Evolutionary conservation across 2,888 invertebrate species (phyloP), one percentile per base, ranked within the genome.

Genomic region (Pteria penguin): DNA sequence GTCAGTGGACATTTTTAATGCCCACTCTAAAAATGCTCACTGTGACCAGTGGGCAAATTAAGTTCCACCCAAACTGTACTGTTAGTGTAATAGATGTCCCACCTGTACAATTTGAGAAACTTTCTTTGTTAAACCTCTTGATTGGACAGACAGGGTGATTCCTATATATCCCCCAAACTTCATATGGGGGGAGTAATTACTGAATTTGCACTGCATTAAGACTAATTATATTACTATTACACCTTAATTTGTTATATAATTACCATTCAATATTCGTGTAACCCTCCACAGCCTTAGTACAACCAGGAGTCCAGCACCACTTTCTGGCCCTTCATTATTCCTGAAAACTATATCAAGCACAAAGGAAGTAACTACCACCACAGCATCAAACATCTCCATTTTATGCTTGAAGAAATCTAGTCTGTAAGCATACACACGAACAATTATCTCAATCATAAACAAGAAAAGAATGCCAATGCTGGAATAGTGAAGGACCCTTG

Each of bases 261-360:
- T 84, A 93, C 93, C 92, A 86, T 93, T 93, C 4, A 93, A 80
- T 67, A 93, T 92, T 60, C 92, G 85, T 18, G 91, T 90, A 4
- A 93, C 89, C 73, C 93, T 82, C 93, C 93, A 93, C 67, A 93
- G 81, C 71, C 93, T 82, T 4, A 93, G 86, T 5, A 92, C 84
- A 73, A 93, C 91, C 52, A 93, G 83, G 18, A 93, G 86, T 4
- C 92, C 92, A 29, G 89, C 77, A 32, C 92, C 92, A 68, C 82
- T 84, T 57, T 89, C 86, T 0, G 89, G 82, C 11, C 91, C 90
- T 24, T 88, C 87, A 3, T 84, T 81, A 72, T 90, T 82, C 18
- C 89, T 78, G 82, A 91, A 92, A 14, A 91, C 84, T 62, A 93
- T 84, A 80, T 93, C 92, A 58, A 93, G 86, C 2, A 89, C 84